phyloP scores from a whole-genome alignment of 37 sponge, comb jelly and placozoan genomes.

The Ephydatia muelleri region DNA sequence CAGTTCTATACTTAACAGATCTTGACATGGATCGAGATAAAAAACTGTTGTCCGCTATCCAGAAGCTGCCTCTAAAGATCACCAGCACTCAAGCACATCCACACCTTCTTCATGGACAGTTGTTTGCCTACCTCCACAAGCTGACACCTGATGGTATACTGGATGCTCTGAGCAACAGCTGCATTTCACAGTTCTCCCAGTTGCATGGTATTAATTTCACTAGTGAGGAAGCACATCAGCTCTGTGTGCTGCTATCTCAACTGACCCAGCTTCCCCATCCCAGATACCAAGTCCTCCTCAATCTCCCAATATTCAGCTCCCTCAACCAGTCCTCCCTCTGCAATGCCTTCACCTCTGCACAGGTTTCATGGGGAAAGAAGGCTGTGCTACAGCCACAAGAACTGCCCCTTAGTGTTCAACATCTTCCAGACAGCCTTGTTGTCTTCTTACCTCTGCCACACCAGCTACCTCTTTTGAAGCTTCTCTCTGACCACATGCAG shows the following conservation, averaged over 20 bases:
- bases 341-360: background rate
- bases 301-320: conserved; percentile 9
- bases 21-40: background rate
- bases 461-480: conserved; percentile 6
- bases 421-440: background rate
- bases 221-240: conserved; percentile 13
- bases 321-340: background rate
- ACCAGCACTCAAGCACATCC: background rate
- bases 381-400: conserved; percentile 15
- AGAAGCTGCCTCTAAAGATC: background rate
- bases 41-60: background rate
- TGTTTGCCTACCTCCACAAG: background rate
- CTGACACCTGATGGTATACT: conserved; percentile 15
- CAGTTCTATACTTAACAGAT: background rate
- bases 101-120: conserved; percentile 1
- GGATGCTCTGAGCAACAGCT: conserved; percentile 7
- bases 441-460: background rate
- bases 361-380: background rate
- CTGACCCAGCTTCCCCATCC: no score
- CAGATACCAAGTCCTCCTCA: background rate
- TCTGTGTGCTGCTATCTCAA: background rate
- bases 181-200: background rate
- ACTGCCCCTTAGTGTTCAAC: background rate
- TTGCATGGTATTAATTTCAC: background rate
- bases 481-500: background rate